Base-by-base conservation (phyloP, 2,888 invertebrate species). In the Lasioglossum pauxillum region DNA sequence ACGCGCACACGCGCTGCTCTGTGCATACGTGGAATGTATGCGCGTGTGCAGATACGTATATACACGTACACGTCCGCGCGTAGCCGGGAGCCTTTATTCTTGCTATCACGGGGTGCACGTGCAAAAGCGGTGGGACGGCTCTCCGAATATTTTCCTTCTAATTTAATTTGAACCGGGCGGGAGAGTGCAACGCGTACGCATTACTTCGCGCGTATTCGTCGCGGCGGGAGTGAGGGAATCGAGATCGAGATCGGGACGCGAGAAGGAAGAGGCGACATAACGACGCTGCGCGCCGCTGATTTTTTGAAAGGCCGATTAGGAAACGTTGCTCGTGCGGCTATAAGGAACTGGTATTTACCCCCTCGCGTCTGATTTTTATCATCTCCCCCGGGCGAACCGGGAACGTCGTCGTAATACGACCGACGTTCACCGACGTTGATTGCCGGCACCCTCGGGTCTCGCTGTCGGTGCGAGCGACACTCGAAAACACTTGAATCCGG, bases 111-210 rank as follows among this genome's bases (percentile, higher is more conserved):
- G 31, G 31, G 74, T 67, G 82, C 86, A 77, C 90, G 86, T 76
- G 85, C 90, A 86, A 90, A 90, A 89, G 90, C 87, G 83, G 64
- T 84, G 86, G 87, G 88, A 84, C 92, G 83, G 81, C 90, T 88
- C 89, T 78, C 84, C 88, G 90, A 92, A 93, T 92, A 91, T 92
- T 93, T 92, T 92, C 90, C 91, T 91, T 91, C 90, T 92, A 93
- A 93, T 92, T 93, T 93, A 91, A 92, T 93, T 92, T 87, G 79
- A 82, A n/a, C 76, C 88, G 38, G 78, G 41, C 60, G 75, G 31
- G 64, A 46, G 84, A 84, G 81, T 83, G 86, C 84, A 80, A 80
- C 80, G 72, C 79, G 69, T 60, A 82, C 81, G 90, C 82, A 80
- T 85, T 88, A 87, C 79, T 83, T 85, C 88, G 88, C 89, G 64